Evolutionary conservation across 92 coral and sea anemone species (phyloP), one percentile per base, ranked within the genome.

Genomic region (Micromussa lordhowensis): DNA sequence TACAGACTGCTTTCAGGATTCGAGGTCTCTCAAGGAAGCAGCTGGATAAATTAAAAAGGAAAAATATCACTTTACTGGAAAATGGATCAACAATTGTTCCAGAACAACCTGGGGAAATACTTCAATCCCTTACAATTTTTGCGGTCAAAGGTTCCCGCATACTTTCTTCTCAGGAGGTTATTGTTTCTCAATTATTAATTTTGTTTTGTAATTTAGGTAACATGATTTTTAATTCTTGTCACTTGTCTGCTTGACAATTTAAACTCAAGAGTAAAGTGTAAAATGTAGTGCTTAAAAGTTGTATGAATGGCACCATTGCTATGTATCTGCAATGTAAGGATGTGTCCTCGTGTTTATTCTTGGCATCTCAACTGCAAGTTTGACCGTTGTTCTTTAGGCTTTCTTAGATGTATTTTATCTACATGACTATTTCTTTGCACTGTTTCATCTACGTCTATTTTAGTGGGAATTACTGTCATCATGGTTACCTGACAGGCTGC

Each of bases 91-190:
- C 94, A 77, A 85, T 32, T n/a, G 64, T 95, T 16, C 98, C 98
- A 10, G 77, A 79, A n/a, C 70, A 90, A 59, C 38, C 49, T 51
- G 63, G 21, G 53, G 73, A 16, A 2, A 29, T 92, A 68, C 61
- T 64, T 8, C 87, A 91, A 58, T 79, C 92, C 5, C 85, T 80
- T 12, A 81, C 94, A 30, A 61, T 93, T 32, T 75, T 87, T 86
- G 75, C 91, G n/a, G 92, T 95, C 44, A 91, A 94, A 86, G 98
- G 95, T 15, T 89, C 98, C 38, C 93, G 94, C 79, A 84, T 95
- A 31, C 90, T 95, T 24, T 75, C 96, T 21, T 80, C 49, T 35
- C 84, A 87, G 13, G 94, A 95, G 98, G 98, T 95, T 66, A 30
- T 77, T 35, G 18, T 31, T 31, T 19, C 49, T 12, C 10, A 21